Evolutionary conservation across 2,888 invertebrate species (phyloP), one percentile per base, ranked within the genome.

Genomic region (Leptogaster cylindrica): DNA sequence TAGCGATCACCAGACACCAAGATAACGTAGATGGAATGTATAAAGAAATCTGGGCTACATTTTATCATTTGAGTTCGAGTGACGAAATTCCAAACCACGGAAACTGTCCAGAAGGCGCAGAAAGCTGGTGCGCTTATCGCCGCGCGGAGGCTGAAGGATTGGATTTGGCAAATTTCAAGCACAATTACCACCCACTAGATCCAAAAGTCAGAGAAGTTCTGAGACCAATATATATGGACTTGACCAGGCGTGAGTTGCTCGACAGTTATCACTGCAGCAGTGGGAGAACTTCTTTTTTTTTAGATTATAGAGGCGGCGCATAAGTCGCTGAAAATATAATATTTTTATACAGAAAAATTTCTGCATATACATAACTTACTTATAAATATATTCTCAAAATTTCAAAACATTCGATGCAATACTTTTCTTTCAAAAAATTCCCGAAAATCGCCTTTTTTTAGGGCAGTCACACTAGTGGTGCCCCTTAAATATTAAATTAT

Each of bases 1-100:
- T 74, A 46, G 73, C 74, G n/a, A 75, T 75, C 51, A 18, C 71
- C n/a, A 16, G 71, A 33, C 39, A 75, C 66, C 69, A 51, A 14
- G 70, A 74, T 71, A 68, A 71, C 27, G 68, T 72, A 28, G 68
- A 70, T 23, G 69, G 68, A 31, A 73, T 74, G 72, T 31, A 71
- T 5, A 68, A 71, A 20, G 70, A 50, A 48, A 70, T 71, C 23
- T 72, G 55, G 51, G 69, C 68, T 10, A n/a, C n/a, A n/a, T n/a
- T n/a, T n/a, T n/a, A n/a, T n/a, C n/a, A n/a, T n/a, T n/a, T n/a
- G n/a, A 70, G 67, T 51, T 70, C 71, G 3, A 70, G 64, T 2
- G 50, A 67, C 44, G 18, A 70, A 8, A 70, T 68, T 28, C 71
- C 71, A 28, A 66, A 68, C 27, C 70, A 70, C 50, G 52, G 65